Percentiles rank a stretch among this genome's conserved stretches.
Conservation (phyloP, 1,140 invertebrate genomes). For the Pseudomyrmex flavicornis region DNA sequence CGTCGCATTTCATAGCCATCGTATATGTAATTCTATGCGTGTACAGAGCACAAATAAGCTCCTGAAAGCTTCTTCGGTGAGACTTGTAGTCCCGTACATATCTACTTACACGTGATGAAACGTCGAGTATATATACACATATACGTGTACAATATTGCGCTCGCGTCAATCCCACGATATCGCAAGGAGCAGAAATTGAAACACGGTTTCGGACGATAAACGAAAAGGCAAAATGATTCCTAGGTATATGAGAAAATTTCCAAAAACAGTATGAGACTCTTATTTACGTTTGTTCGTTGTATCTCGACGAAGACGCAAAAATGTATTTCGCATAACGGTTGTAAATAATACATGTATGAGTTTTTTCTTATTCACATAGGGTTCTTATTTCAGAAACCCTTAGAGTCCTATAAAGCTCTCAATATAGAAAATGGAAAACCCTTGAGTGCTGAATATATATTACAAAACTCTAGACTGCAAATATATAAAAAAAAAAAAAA, state of each 20-base stretch:
- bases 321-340: conserved; percentile 11
- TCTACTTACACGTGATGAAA: conserved; percentile 32
- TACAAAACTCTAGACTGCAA: neutral
- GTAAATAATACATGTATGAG: conserved; percentile 7
- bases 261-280: neutral
- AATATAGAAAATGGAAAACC: conserved; percentile 26
- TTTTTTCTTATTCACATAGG: neutral
- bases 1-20: conserved; percentile 11
- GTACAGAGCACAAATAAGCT: conserved; percentile 14
- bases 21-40: conserved; percentile 50
- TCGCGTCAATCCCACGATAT: neutral
- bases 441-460: conserved; percentile 16
- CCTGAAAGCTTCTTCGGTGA: conserved; percentile 38
- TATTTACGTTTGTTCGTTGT: neutral
- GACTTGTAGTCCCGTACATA: conserved; percentile 46
- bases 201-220: conserved; percentile 16
- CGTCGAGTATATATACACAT: neutral
- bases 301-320: neutral
- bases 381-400: conserved; percentile 4
- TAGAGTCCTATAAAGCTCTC: conserved; percentile 4
- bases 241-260: conserved; percentile 7
- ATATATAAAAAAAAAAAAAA: neutral
- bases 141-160: conserved; percentile 12
- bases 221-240: conserved; percentile 6
- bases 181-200: conserved; percentile 22